These are phyloP conservation scores for Cladopsammia gracilis DNA, from an alignment of 64 coral and sea anemone species.

Conservation along the genomic window DNA sequence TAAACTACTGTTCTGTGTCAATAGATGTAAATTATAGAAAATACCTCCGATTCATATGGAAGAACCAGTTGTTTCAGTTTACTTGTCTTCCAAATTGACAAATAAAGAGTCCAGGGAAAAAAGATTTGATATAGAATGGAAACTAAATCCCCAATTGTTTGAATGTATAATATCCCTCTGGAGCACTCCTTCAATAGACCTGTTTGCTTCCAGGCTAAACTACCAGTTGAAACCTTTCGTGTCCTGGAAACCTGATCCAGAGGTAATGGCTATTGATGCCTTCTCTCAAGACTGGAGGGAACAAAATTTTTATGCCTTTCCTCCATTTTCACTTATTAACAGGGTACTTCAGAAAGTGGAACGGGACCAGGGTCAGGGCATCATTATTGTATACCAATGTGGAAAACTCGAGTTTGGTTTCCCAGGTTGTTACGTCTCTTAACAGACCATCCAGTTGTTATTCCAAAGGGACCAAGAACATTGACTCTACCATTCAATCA, in stretches of 20 bases:
- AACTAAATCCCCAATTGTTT: slow-evolving; percentile 8
- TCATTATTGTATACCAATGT: no score
- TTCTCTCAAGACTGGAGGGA: slow-evolving; percentile 23
- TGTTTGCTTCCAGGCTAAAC: slow-evolving; percentile 49
- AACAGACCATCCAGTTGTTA: no score
- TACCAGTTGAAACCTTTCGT: slow-evolving; percentile 36
- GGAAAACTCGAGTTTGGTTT: no score
- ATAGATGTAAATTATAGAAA: slow-evolving; percentile 43
- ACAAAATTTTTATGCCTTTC: slow-evolving; percentile 47
- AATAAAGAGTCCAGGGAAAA: slow-evolving; percentile 53
- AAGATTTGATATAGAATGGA: slow-evolving; percentile 35
- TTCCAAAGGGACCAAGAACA: no score
- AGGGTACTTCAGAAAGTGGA: slow-evolving; percentile 23
- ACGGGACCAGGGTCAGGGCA: no score
- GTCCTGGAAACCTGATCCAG: slow-evolving; percentile 45
- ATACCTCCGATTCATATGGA: slow-evolving; percentile 53
- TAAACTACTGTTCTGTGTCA: slow-evolving; percentile 59
- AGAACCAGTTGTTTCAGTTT: slow-evolving; percentile 71
- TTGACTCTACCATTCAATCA: no score
- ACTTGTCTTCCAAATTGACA: no score
- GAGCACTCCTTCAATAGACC: not conserved
- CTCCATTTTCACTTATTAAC: slow-evolving; percentile 55
- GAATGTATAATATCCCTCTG: slow-evolving; percentile 10
- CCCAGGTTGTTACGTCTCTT: no score
- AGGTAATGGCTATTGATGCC: slow-evolving; percentile 56